Evolutionary conservation across 2,888 invertebrate genomes (phyloP), one percentile per base, ranked within the genome.

Genomic region (Gnatocerus cornutus): DNA sequence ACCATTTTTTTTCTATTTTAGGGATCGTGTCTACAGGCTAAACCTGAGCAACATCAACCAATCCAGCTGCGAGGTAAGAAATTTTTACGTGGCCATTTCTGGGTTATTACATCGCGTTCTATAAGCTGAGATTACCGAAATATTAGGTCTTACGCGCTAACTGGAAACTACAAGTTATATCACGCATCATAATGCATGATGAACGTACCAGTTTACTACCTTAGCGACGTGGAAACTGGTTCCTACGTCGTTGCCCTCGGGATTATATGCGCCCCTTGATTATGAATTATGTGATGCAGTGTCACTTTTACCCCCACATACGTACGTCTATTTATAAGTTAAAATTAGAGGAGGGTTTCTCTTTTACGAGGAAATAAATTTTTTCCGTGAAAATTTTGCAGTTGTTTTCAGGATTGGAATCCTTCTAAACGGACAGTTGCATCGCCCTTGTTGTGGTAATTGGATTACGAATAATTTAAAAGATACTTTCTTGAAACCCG

Each of bases 31-130:
- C 77, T 94, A 91, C 87, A 87, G 92, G 81, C 88, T 94, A 81
- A 94, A 94, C 85, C 88, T 94, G 85, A 93, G 93, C 88, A 94
- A 94, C 86, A 93, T 95, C 85, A 94, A 93, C 85, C 90, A 93
- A 81, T 92, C 94, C 74, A 91, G 91, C 84, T 94, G 94, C 85
- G 93, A 94, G 88, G 94, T 91, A 85, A 89, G 69, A 33, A 41
- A 13, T 12, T 71, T 74, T 75, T 72, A 68, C 30, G 64, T 46
- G 59, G 68, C 66, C 64, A 72, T 75, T 73, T 72, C 71, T 71
- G 61, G 55, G 71, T 67, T 73, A 74, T 75, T 71, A 75, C 74
- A 45, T 30, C 67, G 63, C 67, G 61, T 65, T 64, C 45, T 41
- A 13, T 16, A n/a, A 10, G 21, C 14, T 9, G 41, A 67, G 29